Percentiles rank a stretch among this genome's conserved stretches.
These are phyloP conservation scores for Podotricha telesiphe DNA, from an alignment of 2,888 invertebrate genomes.

Conservation along the genomic window DNA sequence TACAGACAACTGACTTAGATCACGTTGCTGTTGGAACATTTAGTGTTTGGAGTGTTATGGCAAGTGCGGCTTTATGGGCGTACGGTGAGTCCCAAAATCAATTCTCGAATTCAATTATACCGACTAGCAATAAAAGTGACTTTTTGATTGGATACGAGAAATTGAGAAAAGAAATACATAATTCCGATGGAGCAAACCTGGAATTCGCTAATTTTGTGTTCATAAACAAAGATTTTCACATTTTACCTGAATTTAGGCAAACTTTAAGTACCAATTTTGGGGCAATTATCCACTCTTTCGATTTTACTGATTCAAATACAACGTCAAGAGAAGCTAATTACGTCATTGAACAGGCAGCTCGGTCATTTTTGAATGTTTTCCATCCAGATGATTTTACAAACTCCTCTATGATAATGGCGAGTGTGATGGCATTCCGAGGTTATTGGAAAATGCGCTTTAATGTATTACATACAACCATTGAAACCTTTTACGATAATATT, in stretches of 20 bases:
- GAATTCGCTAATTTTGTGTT: slow-evolving; percentile 71
- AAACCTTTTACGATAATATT: not conserved
- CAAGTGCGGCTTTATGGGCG: slow-evolving; percentile 70
- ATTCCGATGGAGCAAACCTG: slow-evolving; percentile 45
- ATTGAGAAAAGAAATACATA: slow-evolving; percentile 11
- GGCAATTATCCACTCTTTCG: slow-evolving; percentile 63
- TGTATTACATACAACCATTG: not conserved
- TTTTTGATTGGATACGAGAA: slow-evolving; percentile 4
- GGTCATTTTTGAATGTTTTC: slow-evolving; percentile 66
- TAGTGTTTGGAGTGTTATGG: slow-evolving; percentile 76
- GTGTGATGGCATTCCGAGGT: slow-evolving; percentile 20
- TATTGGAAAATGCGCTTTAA: slow-evolving; percentile 10
- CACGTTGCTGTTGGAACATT: slow-evolving; percentile 76
- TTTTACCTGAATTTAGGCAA: slow-evolving; percentile 57
- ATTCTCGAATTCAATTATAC: slow-evolving; percentile 18
- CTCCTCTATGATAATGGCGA: slow-evolving; percentile 77
- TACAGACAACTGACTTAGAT: slow-evolving; percentile 66
- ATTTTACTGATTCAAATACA: slow-evolving; percentile 63
- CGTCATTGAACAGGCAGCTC: slow-evolving; percentile 64
- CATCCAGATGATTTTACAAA: slow-evolving; percentile 78
- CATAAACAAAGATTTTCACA: slow-evolving; percentile 63
- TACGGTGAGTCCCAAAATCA: slow-evolving; percentile 54
- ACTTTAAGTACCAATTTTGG: slow-evolving; percentile 44
- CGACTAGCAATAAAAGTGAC: slow-evolving; percentile 12
- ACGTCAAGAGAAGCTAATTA: slow-evolving; percentile 62